Conservation (phyloP, 2,888 invertebrate species). For the Luperina nickerlii region DNA sequence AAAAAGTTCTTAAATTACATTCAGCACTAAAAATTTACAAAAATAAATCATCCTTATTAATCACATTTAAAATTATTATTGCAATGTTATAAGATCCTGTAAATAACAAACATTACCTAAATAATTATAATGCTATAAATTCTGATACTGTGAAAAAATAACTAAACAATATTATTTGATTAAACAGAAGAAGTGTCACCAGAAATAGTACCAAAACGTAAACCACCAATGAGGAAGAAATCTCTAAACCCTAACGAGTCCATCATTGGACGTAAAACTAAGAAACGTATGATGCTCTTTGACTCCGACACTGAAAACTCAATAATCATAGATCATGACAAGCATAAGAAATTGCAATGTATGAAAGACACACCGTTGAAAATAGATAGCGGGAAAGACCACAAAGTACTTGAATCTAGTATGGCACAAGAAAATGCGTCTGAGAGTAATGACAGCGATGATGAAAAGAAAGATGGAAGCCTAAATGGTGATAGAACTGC, state of each 20-base stretch:
- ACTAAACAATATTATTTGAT: background rate
- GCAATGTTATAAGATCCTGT: background rate
- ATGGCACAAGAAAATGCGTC: constrained; percentile 39
- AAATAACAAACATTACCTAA: background rate
- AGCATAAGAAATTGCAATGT: constrained; percentile 79
- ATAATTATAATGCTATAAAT: background rate
- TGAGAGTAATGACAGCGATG: constrained; percentile 17
- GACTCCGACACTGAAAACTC: constrained; percentile 87
- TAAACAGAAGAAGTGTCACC: constrained; percentile 79
- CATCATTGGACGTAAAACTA: constrained; percentile 75
- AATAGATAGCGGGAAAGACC: constrained; percentile 63
- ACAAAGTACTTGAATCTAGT: constrained; percentile 45
- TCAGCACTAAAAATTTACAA: background rate
- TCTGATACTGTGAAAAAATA: background rate
- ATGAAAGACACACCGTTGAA: constrained; percentile 83
- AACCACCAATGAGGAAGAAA: constrained; percentile 70
- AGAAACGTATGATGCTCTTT: constrained; percentile 80
- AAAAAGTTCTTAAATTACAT: background rate
- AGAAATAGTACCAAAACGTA: constrained; percentile 79
- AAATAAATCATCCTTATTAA: too few species aligned
- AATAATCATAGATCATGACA: constrained; percentile 80
- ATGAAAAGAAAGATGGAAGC: constrained; percentile 21
- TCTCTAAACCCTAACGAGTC: constrained; percentile 71
- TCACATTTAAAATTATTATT: background rate
- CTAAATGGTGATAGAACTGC: constrained; percentile 24